phyloP scores from a whole-genome alignment of 2,888 invertebrate genomes.

The Eilema depressum region DNA sequence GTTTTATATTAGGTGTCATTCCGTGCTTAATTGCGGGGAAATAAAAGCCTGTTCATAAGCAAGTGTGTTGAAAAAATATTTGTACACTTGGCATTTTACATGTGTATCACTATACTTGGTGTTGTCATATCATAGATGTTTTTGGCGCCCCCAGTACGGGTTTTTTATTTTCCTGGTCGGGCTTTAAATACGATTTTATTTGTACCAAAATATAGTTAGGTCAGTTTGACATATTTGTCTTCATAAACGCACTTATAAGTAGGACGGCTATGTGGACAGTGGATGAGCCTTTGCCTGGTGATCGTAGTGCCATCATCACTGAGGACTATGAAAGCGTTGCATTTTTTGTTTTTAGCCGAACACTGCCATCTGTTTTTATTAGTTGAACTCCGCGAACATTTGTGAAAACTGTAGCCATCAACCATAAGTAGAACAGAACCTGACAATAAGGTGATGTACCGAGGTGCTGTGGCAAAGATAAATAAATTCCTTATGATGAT shows the following conservation, averaged over 20 bases:
- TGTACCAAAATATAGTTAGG: background rate
- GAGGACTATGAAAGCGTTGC: slow-evolving; percentile 36
- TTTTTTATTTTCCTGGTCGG: no score
- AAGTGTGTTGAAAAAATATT: no score
- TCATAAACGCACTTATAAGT: slow-evolving; percentile 14
- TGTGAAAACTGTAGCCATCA: slow-evolving; percentile 51
- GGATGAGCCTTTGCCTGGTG: slow-evolving; percentile 13
- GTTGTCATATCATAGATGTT: no score
- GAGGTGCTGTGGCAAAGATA: slow-evolving; percentile 12
- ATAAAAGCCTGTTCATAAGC: no score
- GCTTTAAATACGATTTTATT: background rate
- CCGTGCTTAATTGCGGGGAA: no score
- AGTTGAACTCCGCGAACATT: slow-evolving; percentile 35
- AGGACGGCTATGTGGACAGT: slow-evolving; percentile 26
- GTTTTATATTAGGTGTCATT: no score
- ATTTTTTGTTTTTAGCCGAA: slow-evolving; percentile 46
- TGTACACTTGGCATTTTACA: no score
- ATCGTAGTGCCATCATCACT: slow-evolving; percentile 35
- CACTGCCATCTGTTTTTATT: slow-evolving; percentile 48
- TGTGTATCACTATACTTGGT: no score
- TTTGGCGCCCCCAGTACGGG: no score
- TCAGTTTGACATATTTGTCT: slow-evolving; percentile 23
- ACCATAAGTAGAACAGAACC: slow-evolving; percentile 48
- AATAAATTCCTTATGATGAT: background rate
- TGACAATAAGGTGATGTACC: slow-evolving; percentile 39